These are phyloP conservation scores for Halictus ligatus DNA, from an alignment of 2,888 invertebrate genomes.

Conservation along the genomic window DNA sequence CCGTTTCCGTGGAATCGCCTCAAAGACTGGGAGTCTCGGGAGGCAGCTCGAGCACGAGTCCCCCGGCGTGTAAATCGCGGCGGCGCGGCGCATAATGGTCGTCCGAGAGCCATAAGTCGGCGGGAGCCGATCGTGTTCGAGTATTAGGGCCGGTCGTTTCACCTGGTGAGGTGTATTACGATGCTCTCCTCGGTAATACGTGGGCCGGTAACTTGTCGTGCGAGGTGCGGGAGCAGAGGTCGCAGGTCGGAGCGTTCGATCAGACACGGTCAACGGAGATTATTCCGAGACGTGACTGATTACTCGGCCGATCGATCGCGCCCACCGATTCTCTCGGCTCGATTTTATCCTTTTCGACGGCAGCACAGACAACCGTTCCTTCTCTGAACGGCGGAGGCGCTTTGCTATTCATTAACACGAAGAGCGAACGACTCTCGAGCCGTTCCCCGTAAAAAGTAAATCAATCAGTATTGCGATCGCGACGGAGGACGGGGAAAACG, in stretches of 20 bases:
- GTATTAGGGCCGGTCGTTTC: conserved; percentile 43
- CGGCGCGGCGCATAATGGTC: conserved; percentile 38
- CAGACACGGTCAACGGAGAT: conserved; percentile 23
- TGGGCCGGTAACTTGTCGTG: conserved; percentile 48
- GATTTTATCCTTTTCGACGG: background rate
- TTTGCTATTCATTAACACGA: background rate
- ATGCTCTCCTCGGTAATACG: conserved; percentile 41
- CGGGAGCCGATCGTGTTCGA: conserved; percentile 41
- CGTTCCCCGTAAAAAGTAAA: conserved; percentile 24
- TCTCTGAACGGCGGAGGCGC: background rate
- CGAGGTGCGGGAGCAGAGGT: conserved; percentile 24
- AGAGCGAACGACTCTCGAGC: background rate
- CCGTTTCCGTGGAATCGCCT: conserved; percentile 47
- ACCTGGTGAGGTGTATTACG: conserved; percentile 44
- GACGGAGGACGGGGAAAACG: conserved; percentile 51
- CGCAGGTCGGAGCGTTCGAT: conserved; percentile 38
- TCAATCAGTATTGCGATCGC: conserved; percentile 56
- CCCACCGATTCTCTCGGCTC: conserved; percentile 32
- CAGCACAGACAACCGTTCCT: background rate
- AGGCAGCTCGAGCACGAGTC: conserved; percentile 28
- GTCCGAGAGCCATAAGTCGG: conserved; percentile 34
- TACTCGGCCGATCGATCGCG: conserved; percentile 27
- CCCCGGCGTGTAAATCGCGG: conserved; percentile 54
- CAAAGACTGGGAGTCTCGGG: conserved; percentile 43
- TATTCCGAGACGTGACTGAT: conserved; percentile 47